Evolutionary conservation across 2,888 invertebrate species (phyloP).

Genomic region (Argyresthia albistria): DNA sequence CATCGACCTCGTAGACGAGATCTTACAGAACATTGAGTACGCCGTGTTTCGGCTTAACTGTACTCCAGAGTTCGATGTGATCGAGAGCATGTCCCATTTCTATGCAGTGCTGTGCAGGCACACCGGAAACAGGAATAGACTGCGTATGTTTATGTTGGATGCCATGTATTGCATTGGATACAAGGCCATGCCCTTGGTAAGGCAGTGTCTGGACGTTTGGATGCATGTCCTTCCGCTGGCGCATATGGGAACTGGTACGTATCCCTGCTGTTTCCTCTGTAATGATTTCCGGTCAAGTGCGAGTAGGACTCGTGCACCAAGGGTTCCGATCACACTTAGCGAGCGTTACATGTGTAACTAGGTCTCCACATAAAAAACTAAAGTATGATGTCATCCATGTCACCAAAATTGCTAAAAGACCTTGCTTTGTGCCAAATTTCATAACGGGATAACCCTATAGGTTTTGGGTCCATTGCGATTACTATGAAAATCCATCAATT

Average conservation of each 20-base stretch:
- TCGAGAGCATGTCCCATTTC: slow-evolving; percentile 52
- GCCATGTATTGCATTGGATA: slow-evolving; percentile 60
- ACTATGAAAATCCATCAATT: too few species aligned
- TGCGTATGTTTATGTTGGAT: slow-evolving; percentile 51
- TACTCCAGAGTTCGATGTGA: slow-evolving; percentile 40
- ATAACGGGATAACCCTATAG: too few species aligned
- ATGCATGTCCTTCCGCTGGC: slow-evolving; percentile 48
- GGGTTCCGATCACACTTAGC: too few species aligned
- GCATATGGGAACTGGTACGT: slow-evolving; percentile 48
- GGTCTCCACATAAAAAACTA: too few species aligned
- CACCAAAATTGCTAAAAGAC: not conserved
- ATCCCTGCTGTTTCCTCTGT: too few species aligned
- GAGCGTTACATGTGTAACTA: too few species aligned
- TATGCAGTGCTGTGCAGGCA: slow-evolving; percentile 53
- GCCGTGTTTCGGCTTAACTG: slow-evolving; percentile 42
- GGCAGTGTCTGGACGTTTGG: slow-evolving; percentile 54
- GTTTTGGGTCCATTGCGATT: too few species aligned
- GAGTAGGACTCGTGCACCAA: too few species aligned
- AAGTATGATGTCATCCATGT: too few species aligned
- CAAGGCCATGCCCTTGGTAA: slow-evolving; percentile 46
- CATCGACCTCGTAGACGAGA: slow-evolving; percentile 25
- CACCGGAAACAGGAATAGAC: slow-evolving; percentile 31
- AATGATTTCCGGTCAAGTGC: slow-evolving; percentile 3
- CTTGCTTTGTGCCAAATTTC: not conserved
- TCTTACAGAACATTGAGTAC: slow-evolving; percentile 43